A percentile compares a stretch with the other conserved stretches of the same genome.
These are phyloP conservation scores for Lucilia sericata DNA, from an alignment of 1,140 invertebrate species.

Conservation along the genomic window DNA sequence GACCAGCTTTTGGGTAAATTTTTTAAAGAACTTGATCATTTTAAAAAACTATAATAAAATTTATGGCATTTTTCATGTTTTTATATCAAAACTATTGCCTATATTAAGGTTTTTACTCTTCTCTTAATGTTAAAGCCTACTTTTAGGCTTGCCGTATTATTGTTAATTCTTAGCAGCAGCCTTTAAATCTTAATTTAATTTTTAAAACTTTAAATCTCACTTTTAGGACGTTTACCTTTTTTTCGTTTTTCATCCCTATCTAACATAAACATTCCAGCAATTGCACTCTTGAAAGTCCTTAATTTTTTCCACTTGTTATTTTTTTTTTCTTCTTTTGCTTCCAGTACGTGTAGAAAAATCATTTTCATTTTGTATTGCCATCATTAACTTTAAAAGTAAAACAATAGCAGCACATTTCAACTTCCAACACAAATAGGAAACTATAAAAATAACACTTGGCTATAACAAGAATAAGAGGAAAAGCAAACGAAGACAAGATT, in stretches of 20 bases:
- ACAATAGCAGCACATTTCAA: slow-evolving; percentile 19
- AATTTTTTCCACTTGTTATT: not conserved
- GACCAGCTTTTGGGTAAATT: no score
- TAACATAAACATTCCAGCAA: not conserved
- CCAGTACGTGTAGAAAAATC: slow-evolving; percentile 4
- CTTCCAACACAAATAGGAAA: slow-evolving; percentile 35
- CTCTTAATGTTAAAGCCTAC: not conserved
- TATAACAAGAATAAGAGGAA: not conserved
- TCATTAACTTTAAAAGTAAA: slow-evolving; percentile 27
- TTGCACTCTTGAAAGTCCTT: not conserved
- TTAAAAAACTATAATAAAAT: no score
- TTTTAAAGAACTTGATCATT: no score
- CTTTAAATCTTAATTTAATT: not conserved
- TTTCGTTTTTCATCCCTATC: not conserved
- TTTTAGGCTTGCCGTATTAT: no score
- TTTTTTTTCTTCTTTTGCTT: not conserved
- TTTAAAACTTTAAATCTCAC: not conserved
- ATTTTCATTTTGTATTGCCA: slow-evolving; percentile 24
- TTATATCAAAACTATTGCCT: no score
- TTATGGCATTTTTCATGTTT: no score
- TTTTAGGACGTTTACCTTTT: not conserved
- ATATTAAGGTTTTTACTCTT: no score
- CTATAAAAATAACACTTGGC: slow-evolving; percentile 38
- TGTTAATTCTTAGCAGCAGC: no score
- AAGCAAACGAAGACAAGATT: not conserved